phyloP scores from a whole-genome alignment of 2,797 vertebrate species.

The Enteromius fasciolatus region DNA sequence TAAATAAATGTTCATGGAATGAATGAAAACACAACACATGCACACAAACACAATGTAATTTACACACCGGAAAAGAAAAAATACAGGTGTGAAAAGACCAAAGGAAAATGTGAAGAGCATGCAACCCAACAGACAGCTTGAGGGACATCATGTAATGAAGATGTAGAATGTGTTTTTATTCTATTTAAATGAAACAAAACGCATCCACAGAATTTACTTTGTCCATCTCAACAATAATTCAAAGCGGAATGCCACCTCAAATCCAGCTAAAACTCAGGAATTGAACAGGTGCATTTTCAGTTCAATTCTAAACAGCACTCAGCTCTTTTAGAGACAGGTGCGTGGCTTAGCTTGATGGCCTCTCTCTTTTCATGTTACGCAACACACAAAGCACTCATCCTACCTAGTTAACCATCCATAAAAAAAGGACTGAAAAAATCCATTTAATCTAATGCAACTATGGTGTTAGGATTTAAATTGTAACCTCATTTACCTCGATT shows the following conservation, averaged over 20 bases:
- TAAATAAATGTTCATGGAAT: constrained; percentile 24
- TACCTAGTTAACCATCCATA: not conserved
- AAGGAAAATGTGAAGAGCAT: constrained; percentile 69
- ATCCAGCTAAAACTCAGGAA: not conserved
- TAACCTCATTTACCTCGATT: not conserved
- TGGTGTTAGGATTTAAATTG: not conserved
- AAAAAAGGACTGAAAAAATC: not conserved
- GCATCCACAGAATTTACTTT: not conserved
- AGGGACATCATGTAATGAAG: constrained; percentile 5
- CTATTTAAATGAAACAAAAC: not conserved
- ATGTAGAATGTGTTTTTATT: constrained; percentile 13
- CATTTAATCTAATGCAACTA: constrained; percentile 12
- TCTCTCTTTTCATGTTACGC: constrained; percentile 11
- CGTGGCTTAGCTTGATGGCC: not conserved
- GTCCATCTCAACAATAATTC: not conserved
- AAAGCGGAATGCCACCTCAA: not conserved
- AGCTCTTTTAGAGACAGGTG: not conserved
- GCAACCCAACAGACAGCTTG: constrained; percentile 72
- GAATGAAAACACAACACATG: constrained; percentile 62
- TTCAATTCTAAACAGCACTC: constrained; percentile 11
- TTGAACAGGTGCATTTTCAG: not conserved
- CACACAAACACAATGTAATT: constrained; percentile 60
- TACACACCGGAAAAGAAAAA: constrained; percentile 56
- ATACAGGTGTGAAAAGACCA: constrained; percentile 15
- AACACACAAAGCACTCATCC: constrained; percentile 2